Evolutionary conservation across 2,113 vertebrate genomes (phyloP).

Genomic region (Dascyllus trimaculatus): DNA sequence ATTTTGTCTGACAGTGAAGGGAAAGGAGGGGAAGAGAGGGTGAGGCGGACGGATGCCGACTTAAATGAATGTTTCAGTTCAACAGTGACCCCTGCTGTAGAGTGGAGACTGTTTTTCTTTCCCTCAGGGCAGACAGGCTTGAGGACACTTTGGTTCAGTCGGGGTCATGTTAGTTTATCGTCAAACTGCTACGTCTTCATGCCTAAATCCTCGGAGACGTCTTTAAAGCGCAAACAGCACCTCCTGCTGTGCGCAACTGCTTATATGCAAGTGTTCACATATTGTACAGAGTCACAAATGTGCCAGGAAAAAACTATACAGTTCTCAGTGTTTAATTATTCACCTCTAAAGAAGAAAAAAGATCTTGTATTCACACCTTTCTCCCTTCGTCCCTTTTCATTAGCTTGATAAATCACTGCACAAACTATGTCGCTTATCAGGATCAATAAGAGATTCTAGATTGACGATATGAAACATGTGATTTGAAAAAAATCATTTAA

Average conservation of each 20-base stretch:
- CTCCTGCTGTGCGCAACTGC: background rate
- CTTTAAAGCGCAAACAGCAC: background rate
- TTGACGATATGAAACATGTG: no score
- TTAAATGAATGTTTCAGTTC: conserved; percentile 55
- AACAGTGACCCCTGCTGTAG: conserved; percentile 83
- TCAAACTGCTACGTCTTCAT: background rate
- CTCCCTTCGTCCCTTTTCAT: background rate
- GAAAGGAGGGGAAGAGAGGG: conserved; percentile 2
- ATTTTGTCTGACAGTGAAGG: conserved; percentile 47
- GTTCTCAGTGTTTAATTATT: background rate
- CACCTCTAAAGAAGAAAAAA: background rate
- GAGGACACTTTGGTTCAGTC: background rate
- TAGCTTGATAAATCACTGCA: background rate
- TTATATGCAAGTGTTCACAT: background rate
- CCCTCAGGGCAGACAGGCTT: conserved; percentile 3
- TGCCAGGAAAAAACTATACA: background rate
- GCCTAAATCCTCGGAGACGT: background rate
- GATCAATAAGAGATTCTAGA: no score
- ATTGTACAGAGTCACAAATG: background rate
- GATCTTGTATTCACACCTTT: background rate
- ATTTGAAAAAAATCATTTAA: no score
- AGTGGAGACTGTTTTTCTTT: conserved; percentile 7
- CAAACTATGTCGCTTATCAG: background rate
- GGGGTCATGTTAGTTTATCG: background rate
- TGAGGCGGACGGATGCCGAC: background rate